Conservation (phyloP, 2,888 invertebrate species). For the Chironomus tentans region DNA sequence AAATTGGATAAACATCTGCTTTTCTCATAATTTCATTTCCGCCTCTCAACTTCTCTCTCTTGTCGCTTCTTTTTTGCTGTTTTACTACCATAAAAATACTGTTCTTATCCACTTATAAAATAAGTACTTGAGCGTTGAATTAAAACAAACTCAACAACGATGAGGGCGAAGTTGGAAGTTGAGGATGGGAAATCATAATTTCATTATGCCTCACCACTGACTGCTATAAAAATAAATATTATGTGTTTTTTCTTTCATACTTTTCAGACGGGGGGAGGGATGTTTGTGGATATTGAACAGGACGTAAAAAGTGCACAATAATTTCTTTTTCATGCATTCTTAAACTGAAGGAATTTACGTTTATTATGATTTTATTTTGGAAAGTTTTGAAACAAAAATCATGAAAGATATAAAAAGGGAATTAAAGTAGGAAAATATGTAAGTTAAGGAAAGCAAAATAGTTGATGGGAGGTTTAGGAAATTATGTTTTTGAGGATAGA, state of each 20-base stretch:
- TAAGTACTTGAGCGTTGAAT: slow-evolving; percentile 20
- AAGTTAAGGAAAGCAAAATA: too few species aligned
- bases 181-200: slow-evolving; percentile 20
- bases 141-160: slow-evolving; percentile 10
- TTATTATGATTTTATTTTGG: too few species aligned
- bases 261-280: neutral
- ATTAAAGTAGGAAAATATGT: too few species aligned
- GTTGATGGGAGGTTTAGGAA: too few species aligned
- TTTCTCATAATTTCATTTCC: slow-evolving; percentile 16
- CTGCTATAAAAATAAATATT: slow-evolving; percentile 10
- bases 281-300: neutral
- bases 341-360: neutral
- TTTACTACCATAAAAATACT: slow-evolving; percentile 1
- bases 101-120: slow-evolving; percentile 24
- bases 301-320: neutral
- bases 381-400: too few species aligned
- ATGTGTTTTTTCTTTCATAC: neutral
- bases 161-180: neutral
- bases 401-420: too few species aligned
- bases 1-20: slow-evolving; percentile 25
- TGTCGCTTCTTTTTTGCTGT: neutral
- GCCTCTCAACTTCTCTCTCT: neutral
- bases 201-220: slow-evolving; percentile 13
- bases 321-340: neutral
- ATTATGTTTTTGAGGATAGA: too few species aligned